Evolutionary conservation across 2,888 invertebrate species (phyloP), one percentile per base, ranked within the genome.

Genomic region (Sipha maydis): DNA sequence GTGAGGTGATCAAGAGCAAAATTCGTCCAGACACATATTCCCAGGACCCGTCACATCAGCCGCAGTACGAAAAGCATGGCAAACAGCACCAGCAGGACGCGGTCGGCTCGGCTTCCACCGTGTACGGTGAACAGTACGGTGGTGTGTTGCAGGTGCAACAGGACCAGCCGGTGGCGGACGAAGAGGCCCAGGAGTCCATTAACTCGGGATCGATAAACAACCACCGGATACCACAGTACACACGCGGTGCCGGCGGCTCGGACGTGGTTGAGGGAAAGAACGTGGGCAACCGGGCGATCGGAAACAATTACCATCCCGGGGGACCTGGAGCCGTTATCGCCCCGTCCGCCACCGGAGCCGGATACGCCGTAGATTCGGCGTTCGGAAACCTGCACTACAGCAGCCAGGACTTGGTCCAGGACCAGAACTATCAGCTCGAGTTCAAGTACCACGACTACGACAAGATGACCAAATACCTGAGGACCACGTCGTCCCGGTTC

Each of bases 371-470:
- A 25, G 89, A 85, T 69, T 80, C 89, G 69, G 84, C 77, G 78
- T 89, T 83, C 82, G 48, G 61, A 14, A 89, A 67, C 25, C 89
- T 82, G 34, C 90, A 89, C 78, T 89, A 85, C 75, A 83, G 80
- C 34, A 69, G 84, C 61, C 85, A 89, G 14, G 89, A 86, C 71
- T 83, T 84, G 28, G 77, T 89, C 34, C 89, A 89, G 56, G 89
- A 90, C 61, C 89, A 90, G 61, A 84, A 85, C 77, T 90, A 90
- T 80, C 90, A 90, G 84, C 91, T 97, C 90, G 96, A 97, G 90
- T 98, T 96, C 93, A 94, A 94, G 89, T 98, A 98, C 92, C 98
- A 94, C 92, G 95, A 97, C 92, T 96, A 97, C 91, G 96, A 96
- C 67, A 94, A 95, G 91, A 94, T 98, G 94, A 97, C 97, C 73